Evolutionary conservation across 2,113 vertebrate genomes (phyloP).

Genomic region (Myrmecophaga tridactyla): DNA sequence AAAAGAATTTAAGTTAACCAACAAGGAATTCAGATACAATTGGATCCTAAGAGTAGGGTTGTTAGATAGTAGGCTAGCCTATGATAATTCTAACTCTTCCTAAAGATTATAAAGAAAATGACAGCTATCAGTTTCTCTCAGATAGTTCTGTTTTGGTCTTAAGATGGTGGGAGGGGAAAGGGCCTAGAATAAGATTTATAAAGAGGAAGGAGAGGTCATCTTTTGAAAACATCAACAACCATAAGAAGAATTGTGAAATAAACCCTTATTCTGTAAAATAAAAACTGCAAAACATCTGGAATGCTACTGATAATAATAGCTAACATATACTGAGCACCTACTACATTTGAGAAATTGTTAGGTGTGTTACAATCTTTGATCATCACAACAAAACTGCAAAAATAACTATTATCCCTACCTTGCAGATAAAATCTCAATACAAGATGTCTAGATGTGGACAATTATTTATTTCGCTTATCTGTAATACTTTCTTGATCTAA

Average conservation of each 20-base stretch:
- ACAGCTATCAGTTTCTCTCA: conserved; percentile 19
- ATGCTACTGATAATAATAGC: not conserved
- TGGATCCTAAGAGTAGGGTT: not conserved
- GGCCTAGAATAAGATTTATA: not conserved
- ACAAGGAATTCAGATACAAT: not conserved
- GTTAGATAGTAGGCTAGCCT: not conserved
- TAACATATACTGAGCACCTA: not conserved
- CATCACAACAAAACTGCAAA: not conserved
- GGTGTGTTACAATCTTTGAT: not conserved
- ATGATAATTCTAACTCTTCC: conserved; percentile 37
- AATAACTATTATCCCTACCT: not conserved
- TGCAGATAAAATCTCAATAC: not conserved
- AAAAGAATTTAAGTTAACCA: not conserved
- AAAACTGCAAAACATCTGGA: conserved; percentile 21
- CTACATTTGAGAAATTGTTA: not conserved
- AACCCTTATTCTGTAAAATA: not conserved
- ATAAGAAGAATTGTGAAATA: not conserved
- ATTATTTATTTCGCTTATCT: too few relatives aligned
- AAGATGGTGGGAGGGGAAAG: not conserved
- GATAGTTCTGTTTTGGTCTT: conserved; percentile 7
- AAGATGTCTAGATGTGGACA: too few relatives aligned
- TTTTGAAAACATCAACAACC: conserved; percentile 12
- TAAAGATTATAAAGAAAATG: conserved; percentile 9
- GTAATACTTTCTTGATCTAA: too few relatives aligned
- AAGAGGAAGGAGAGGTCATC: not conserved